phyloP scores from a whole-genome alignment of 2,113 vertebrate genomes.

The Sylvilagus bachmani region DNA sequence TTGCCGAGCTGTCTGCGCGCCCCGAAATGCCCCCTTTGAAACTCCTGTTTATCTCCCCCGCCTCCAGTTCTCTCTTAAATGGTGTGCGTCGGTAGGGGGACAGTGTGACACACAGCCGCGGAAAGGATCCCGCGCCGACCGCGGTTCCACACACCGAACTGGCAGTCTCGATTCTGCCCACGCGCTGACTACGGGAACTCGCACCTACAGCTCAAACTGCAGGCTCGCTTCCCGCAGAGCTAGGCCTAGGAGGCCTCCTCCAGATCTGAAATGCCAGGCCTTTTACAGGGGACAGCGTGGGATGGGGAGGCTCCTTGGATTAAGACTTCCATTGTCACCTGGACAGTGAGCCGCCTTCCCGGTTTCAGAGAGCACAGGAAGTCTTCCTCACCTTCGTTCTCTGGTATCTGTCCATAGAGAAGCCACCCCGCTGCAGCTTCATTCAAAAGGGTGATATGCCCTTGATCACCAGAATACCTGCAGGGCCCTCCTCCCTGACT shows the following conservation, averaged over 20 bases:
- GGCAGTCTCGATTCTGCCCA: neutral
- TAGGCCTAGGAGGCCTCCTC: neutral
- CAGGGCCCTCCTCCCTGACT: neutral
- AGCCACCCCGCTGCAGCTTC: neutral
- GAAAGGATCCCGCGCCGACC: neutral
- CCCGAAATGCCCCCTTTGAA: neutral
- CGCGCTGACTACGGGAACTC: neutral
- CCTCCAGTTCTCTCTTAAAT: slow-evolving; percentile 9
- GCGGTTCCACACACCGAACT: neutral
- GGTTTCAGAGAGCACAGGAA: slow-evolving; percentile 32
- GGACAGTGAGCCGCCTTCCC: neutral
- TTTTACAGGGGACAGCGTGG: neutral
- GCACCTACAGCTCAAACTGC: neutral
- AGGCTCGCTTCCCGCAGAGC: neutral
- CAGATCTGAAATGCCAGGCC: neutral
- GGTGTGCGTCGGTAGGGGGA: neutral
- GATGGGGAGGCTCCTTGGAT: neutral
- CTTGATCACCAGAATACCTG: neutral
- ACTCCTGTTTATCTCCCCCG: neutral
- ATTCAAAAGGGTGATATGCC: slow-evolving; percentile 17
- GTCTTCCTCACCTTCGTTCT: slow-evolving; percentile 7
- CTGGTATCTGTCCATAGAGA: neutral
- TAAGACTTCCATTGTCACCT: slow-evolving; percentile 12
- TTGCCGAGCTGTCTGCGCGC: neutral
- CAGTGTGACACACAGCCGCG: neutral